phyloP scores from a whole-genome alignment of 2,113 vertebrate genomes.

The Apteryx owenii region DNA sequence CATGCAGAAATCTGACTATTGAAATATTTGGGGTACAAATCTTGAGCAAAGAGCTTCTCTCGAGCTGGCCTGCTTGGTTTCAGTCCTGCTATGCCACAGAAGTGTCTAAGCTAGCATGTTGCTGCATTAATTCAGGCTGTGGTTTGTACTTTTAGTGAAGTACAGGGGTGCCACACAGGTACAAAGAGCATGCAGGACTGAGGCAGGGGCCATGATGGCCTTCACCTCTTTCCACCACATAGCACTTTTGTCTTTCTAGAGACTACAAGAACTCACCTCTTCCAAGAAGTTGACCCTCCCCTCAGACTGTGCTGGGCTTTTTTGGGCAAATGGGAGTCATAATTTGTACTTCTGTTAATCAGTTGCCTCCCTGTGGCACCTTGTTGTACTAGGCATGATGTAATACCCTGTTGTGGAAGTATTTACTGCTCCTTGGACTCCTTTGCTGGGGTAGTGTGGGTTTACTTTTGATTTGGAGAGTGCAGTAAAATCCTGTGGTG shows the following conservation, averaged over 20 bases:
- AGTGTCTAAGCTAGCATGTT: not conserved
- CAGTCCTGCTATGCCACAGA: accelerated
- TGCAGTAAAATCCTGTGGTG: not conserved
- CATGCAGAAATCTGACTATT: not conserved
- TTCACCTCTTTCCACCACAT: not conserved
- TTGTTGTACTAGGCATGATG: not conserved
- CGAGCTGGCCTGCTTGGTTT: not conserved
- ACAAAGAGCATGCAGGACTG: not conserved
- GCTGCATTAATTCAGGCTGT: not conserved
- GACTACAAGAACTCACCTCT: not conserved
- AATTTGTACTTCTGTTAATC: not conserved
- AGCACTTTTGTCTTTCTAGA: not conserved
- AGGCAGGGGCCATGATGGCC: too few relatives aligned
- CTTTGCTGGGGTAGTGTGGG: not conserved
- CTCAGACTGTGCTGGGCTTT: not conserved
- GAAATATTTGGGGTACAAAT: not conserved
- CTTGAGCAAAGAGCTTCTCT: not conserved
- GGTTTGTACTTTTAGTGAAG: not conserved
- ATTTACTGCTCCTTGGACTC: not conserved
- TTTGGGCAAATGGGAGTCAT: not conserved
- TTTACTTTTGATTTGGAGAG: not conserved
- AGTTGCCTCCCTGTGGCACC: not conserved
- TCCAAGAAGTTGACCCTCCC: not conserved
- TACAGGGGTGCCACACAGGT: not conserved
- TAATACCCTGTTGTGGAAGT: not conserved